phyloP scores from a whole-genome alignment of 92 coral and sea anemone species.

The Muricea muricata region DNA sequence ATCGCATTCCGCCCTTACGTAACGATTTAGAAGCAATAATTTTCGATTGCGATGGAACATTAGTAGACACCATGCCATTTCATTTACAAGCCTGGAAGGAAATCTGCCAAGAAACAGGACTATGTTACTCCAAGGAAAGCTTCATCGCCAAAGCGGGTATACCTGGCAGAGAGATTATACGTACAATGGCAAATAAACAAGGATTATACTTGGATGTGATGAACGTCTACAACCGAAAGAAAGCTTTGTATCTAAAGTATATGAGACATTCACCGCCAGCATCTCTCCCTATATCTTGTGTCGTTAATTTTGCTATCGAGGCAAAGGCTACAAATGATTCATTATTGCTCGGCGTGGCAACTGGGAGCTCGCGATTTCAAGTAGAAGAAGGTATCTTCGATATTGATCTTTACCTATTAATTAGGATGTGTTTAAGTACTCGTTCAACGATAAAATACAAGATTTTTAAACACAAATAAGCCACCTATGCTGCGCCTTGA shows the following conservation, averaged over 20 bases:
- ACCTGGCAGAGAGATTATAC: slow-evolving; percentile 92
- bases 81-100: slow-evolving; percentile 97
- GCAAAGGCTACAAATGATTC: slow-evolving; percentile 64
- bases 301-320: slow-evolving; percentile 80
- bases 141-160: slow-evolving; percentile 93
- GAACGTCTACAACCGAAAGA: slow-evolving; percentile 86
- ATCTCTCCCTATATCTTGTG: slow-evolving; percentile 78
- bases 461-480: neutral
- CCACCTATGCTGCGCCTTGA: neutral
- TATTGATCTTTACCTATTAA: neutral
- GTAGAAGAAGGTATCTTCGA: slow-evolving; percentile 83
- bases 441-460: neutral
- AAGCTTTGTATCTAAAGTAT: slow-evolving; percentile 70
- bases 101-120: slow-evolving; percentile 91
- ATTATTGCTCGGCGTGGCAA: slow-evolving; percentile 88
- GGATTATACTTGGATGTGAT: slow-evolving; percentile 79
- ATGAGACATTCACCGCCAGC: slow-evolving; percentile 50
- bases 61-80: slow-evolving; percentile 93
- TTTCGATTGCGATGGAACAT: slow-evolving; percentile 97
- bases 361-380: slow-evolving; percentile 92
- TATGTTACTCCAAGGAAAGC: slow-evolving; percentile 74
- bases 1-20: slow-evolving; percentile 62
- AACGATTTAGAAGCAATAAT: slow-evolving; percentile 79
- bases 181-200: slow-evolving; percentile 77
- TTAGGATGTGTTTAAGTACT: neutral